phyloP scores from a whole-genome alignment of 2,888 invertebrate genomes.

The Dexiosoma caninum region DNA sequence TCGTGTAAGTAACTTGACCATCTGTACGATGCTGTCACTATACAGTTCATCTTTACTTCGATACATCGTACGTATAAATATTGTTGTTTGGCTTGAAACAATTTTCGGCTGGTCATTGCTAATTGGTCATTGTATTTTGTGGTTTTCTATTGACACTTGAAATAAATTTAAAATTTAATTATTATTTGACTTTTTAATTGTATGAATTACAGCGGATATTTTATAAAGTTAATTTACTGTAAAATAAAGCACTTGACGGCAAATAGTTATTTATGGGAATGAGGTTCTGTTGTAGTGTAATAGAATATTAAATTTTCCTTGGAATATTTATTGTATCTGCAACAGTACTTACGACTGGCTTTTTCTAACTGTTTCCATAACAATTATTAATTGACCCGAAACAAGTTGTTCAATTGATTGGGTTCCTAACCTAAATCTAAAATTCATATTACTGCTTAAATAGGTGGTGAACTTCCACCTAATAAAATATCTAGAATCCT shows the following conservation, averaged over 20 bases:
- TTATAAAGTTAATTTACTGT: slow-evolving; percentile 24
- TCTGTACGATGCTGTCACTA: slow-evolving; percentile 23
- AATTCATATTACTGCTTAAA: no score
- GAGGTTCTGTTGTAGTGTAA: no score
- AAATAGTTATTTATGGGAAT: slow-evolving; percentile 2
- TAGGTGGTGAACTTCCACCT: no score
- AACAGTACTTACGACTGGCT: no score
- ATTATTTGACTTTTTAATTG: slow-evolving; percentile 6
- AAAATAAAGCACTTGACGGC: background rate
- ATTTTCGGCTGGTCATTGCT: slow-evolving; percentile 19
- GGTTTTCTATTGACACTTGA: slow-evolving; percentile 20
- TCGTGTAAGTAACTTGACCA: slow-evolving; percentile 14
- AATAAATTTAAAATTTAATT: slow-evolving; percentile 57
- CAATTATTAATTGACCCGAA: no score
- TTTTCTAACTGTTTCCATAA: no score
- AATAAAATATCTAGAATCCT: no score
- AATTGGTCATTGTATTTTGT: slow-evolving; percentile 40
- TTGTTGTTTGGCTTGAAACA: slow-evolving; percentile 8
- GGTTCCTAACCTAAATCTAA: no score
- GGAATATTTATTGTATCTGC: no score
- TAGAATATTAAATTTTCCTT: no score
- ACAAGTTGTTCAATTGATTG: no score
- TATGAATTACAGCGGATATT: slow-evolving; percentile 6
- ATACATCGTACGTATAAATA: background rate
- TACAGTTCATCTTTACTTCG: background rate